A percentile compares a stretch with the other conserved stretches of the same genome.
phyloP scores from a whole-genome alignment of 2,113 vertebrate species.

The Notiomystis cincta region DNA sequence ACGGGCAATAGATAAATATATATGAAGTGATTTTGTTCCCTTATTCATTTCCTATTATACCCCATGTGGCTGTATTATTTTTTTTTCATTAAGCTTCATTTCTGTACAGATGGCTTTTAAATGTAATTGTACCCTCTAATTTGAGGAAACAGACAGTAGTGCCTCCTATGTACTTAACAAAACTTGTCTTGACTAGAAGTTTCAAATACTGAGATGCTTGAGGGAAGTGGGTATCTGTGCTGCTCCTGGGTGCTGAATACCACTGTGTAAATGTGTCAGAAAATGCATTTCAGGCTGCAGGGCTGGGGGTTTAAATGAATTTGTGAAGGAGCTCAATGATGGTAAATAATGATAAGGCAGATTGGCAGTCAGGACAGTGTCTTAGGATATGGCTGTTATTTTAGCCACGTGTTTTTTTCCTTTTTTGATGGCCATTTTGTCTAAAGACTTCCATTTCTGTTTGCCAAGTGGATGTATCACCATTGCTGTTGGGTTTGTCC shows the following conservation, averaged over 20 bases:
- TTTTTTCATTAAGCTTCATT: not conserved
- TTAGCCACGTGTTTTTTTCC: not conserved
- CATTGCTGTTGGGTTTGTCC: not conserved
- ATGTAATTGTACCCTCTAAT: not conserved
- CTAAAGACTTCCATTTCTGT: not conserved
- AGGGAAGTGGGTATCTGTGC: not conserved
- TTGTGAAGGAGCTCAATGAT: not conserved
- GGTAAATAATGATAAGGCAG: not conserved
- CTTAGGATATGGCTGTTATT: not conserved
- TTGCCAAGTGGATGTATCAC: not conserved
- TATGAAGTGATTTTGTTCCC: not conserved
- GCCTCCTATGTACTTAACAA: not conserved
- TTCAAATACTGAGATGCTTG: not conserved
- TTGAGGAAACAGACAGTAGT: not conserved
- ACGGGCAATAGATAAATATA: fast-evolving
- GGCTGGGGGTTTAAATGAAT: not conserved
- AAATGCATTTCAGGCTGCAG: not conserved
- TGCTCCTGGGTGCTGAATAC: not conserved
- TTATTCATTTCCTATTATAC: not conserved
- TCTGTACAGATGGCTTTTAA: not conserved
- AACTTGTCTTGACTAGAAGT: not conserved
- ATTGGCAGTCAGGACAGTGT: not conserved
- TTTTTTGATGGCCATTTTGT: not conserved
- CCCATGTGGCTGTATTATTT: not conserved
- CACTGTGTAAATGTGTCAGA: not conserved